These are phyloP conservation scores for Lampris incognitus DNA, from an alignment of 2,113 vertebrate genomes.

Conservation along the genomic window DNA sequence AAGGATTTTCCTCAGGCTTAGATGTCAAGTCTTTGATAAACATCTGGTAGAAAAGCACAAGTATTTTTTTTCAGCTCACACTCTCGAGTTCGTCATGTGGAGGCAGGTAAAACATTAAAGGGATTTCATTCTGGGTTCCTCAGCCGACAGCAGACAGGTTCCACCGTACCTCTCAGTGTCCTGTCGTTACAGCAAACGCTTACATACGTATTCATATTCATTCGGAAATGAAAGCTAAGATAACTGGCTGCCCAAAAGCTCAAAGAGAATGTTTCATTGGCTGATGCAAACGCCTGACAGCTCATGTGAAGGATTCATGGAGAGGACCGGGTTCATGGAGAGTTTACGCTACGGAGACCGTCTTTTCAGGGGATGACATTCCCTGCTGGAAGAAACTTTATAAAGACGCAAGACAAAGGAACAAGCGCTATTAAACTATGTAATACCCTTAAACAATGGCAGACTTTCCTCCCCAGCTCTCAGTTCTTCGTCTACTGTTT, in stretches of 20 bases:
- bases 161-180: background rate
- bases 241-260: conserved; percentile 48
- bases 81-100: too few species aligned
- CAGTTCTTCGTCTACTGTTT: too few species aligned
- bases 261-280: conserved; percentile 24
- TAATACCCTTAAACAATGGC: too few species aligned
- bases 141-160: background rate
- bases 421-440: background rate
- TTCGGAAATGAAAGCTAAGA: conserved; percentile 38
- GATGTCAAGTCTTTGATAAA: too few species aligned
- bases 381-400: background rate
- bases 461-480: too few species aligned
- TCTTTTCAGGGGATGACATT: conserved; percentile 11
- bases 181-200: conserved; percentile 33
- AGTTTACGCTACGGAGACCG: conserved; percentile 46
- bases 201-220: conserved; percentile 20
- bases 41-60: too few species aligned
- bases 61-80: too few species aligned
- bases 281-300: conserved; percentile 64
- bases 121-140: too few species aligned
- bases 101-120: too few species aligned
- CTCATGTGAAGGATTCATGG: conserved; percentile 39
- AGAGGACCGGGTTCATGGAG: conserved; percentile 55
- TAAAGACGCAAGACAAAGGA: conserved; percentile 22
- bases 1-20: too few species aligned